Evolutionary conservation across 2,113 vertebrate genomes (phyloP), one percentile per base, ranked within the genome.

Genomic region (Dicerorhinus sumatrensis): DNA sequence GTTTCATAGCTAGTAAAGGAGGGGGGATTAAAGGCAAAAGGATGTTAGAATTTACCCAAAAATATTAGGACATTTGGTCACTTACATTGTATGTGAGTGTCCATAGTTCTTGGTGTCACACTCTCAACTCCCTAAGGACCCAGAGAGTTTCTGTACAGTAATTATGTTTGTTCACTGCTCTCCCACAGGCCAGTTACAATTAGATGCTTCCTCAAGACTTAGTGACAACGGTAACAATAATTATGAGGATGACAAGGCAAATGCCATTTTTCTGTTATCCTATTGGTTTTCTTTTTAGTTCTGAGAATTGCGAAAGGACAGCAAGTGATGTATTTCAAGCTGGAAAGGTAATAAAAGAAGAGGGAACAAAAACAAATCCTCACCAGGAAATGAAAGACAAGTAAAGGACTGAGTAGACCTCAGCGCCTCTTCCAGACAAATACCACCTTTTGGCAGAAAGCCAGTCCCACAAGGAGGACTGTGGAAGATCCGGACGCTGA

Each of bases 351-450:
- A 83, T 33, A 36, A 94, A 81, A 39, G 20, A 91, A 90, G 51
- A 72, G 2, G 17, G 33, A 69, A 65, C 58, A 89, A 87, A 89
- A 81, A 81, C 56, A 91, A 82, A 81, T 76, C 56, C 73, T 92
- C 39, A 36, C 58, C 29, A 23, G 75, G 39, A 91, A 76, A 63
- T 31, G 73, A 81, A 89, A 89, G 39, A 51, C 54, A 72, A 56
- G 62, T 23, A 18, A 88, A 80, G 31, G 39, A 31, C 29, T 39
- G 36, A 63, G 62, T 48, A 20, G 36, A 72, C 42, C n/a, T 27
- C 16, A 27, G 29, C 36, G 20, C 42, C 65, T 70, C 80, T 58
- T 65, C 62, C 2, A 16, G 36, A 89, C 86, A 94, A 70, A 96
- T 13, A 42, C 9, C 67, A 54, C 39, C 92, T 70, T 56, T n/a